Percentiles rank a stretch among this genome's conserved stretches.
Evolutionary conservation across 2,797 vertebrate species (phyloP).

Genomic region (Moxostoma hubbsi): DNA sequence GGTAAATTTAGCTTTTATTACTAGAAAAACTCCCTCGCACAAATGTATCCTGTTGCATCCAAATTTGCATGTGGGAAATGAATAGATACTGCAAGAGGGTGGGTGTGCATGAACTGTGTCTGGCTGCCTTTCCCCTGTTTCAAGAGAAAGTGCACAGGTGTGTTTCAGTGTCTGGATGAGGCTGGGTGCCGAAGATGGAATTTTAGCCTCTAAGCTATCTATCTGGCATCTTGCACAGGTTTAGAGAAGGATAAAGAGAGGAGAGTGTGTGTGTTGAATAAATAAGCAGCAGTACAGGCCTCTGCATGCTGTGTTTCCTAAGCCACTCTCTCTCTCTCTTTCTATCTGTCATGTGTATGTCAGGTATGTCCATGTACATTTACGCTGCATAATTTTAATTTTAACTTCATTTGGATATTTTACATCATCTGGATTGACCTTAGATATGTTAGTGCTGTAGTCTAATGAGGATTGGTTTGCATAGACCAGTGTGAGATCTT

Average conservation of each 20-base stretch:
- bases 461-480: no score
- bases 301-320: slow-evolving; percentile 49
- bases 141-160: slow-evolving; percentile 66
- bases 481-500: no score
- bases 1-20: background rate
- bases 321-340: slow-evolving; percentile 29
- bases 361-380: background rate
- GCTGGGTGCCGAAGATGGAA: slow-evolving; percentile 5
- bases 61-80: background rate
- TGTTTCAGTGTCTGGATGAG: slow-evolving; percentile 58
- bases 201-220: slow-evolving; percentile 61
- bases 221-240: slow-evolving; percentile 65
- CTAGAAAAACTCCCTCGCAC: background rate
- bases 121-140: slow-evolving; percentile 49
- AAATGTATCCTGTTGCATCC: background rate
- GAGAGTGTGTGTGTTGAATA: slow-evolving; percentile 52
- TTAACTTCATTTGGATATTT: background rate
- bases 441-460: slow-evolving; percentile 6
- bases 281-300: slow-evolving; percentile 55
- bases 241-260: slow-evolving; percentile 51
- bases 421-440: slow-evolving; percentile 26
- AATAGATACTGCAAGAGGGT: background rate
- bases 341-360: slow-evolving; percentile 40
- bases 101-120: slow-evolving; percentile 10
- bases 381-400: background rate